phyloP scores from a whole-genome alignment of 2,113 vertebrate genomes.

The Oreochromis tanganicae region DNA sequence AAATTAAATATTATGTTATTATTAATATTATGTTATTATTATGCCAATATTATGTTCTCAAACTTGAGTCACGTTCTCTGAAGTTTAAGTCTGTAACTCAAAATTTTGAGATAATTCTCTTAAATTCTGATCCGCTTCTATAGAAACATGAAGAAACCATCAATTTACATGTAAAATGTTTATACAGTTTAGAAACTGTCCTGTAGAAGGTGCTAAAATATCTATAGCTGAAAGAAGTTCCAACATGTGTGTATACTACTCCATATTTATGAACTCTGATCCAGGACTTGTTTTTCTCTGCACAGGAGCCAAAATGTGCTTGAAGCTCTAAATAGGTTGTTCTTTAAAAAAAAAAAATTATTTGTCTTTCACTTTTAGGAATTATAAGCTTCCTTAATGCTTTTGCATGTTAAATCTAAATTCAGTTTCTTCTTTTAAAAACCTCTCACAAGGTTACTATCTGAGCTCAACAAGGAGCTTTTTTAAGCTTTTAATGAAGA shows the following conservation, averaged over 20 bases:
- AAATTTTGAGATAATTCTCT: background rate
- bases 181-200: background rate
- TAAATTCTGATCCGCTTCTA: background rate
- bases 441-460: background rate
- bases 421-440: background rate
- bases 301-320: background rate
- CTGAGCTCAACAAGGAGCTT: background rate
- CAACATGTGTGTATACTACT: background rate
- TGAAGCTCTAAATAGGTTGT: background rate
- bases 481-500: background rate
- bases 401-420: background rate
- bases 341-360: fast-evolving
- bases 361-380: background rate
- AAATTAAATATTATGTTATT: background rate
- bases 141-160: background rate
- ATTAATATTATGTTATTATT: background rate
- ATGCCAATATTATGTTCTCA: background rate
- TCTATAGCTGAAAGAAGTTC: background rate
- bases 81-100: background rate
- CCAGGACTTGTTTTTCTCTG: background rate
- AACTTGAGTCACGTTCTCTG: background rate
- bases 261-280: background rate
- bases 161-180: background rate
- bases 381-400: background rate
- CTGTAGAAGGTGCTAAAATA: background rate